Base-by-base conservation (phyloP, 2,888 invertebrate species). In the Hydrotaea cyrtoneurina region DNA sequence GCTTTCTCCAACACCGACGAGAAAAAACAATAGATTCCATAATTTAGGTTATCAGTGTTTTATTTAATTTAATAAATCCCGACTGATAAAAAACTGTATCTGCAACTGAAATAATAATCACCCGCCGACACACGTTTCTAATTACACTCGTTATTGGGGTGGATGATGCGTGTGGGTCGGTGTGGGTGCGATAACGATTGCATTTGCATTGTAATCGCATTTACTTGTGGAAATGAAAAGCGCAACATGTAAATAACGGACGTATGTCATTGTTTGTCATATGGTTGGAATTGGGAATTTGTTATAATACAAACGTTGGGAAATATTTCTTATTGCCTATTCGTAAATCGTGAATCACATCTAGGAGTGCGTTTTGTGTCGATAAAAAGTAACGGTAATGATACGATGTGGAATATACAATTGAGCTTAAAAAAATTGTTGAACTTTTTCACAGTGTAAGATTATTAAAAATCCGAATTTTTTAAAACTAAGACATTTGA, bases 231-330 rank as follows among this genome's bases (percentile, higher is more conserved):
- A 46, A 46, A 66, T 43, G 2, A 55, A 55, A 46, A 21, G 69
- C 46, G 69, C 69, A 69, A 69, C 69, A 69, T n/a, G 69, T 69
- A 21, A 69, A 69, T n/a, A 69, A 15, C 39, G 69, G 23, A 46
- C 69, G 69, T 46, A 69, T 69, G 69, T 46, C 69, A 23, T 10
- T 21, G 19, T n/a, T 66, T 43, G 64, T 17, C 23, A 7, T 39
- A 8, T 39, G 39, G 10, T 39, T 3, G 39, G 39, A 13, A 39
- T 39, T 39, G 39, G 39, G 39, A 3, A 8, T 39, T 39, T 10
- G 13, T 8, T 39, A 10, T 39, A 39, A 8, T 8, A 39, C 1
- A 39, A 31, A 7, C 7, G 3, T 31, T 4, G 31, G 2, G 31
- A 31, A 31, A 31, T n/a, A n/a, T n/a, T n/a, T n/a, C n/a, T n/a